Evolutionary conservation across 2,797 vertebrate species (phyloP), one percentile per base, ranked within the genome.

Genomic region (Botia almorhae): DNA sequence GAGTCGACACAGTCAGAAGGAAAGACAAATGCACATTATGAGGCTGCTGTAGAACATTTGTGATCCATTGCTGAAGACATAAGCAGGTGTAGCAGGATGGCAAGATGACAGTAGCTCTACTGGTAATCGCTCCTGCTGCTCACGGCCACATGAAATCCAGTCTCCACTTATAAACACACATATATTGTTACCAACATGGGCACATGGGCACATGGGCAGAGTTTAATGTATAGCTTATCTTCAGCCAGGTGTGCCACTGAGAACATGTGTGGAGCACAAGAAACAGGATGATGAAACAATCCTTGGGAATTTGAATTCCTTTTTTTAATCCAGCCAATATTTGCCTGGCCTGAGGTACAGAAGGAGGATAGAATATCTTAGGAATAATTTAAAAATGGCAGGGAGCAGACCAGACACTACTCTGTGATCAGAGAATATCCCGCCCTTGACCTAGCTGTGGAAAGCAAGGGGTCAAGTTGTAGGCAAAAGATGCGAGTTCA

Each of bases 371-470:
- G 93, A 94, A 94, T 91, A 94, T 94, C 92, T 93, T 13, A 53
- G 88, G 91, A 91, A 91, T 89, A 93, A 94, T 94, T 95, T 94
- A 94, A 94, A 94, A 94, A 94, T 93, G 93, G 92, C 90, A 93
- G 92, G 91, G 89, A 94, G 91, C 91, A 92, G 91, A 92, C 91
- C 90, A 93, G 93, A 93, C 93, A 92, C 91, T 92, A 91, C 91
- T 91, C 91, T 90, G 90, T 92, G 94, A 95, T 93, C 94, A 93
- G 89, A 86, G 89, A 80, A 83, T 56, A 83, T 16, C 29, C 33
- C n/a, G n/a, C 36, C 21, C 39, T 48, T 74, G 75, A 63, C 55
- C 12, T 26, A 63, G 64, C 55, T 55, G 43, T 33, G 56, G 46
- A 80, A 64, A 39, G 7, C 7, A 14, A 23, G 16, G 13, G 39